Base-by-base conservation (phyloP, 2,888 invertebrate species). In the Trissolcus japonicus region DNA sequence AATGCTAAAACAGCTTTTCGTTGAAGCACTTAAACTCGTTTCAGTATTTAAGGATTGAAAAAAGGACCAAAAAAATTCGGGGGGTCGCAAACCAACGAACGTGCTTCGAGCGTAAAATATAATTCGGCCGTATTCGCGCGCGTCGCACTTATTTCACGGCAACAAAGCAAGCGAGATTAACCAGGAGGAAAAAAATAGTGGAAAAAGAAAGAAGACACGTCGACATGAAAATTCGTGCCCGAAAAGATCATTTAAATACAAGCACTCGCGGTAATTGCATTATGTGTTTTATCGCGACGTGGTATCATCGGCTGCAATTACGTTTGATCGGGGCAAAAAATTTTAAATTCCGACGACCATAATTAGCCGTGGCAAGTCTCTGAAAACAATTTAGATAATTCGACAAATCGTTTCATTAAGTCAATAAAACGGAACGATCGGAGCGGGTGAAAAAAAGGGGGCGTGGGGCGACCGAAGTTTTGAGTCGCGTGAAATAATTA, bases 321-420 rank as follows among this genome's bases (percentile, higher is more conserved):
- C 71, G 71, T 76, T 76, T 71, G 76, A 76, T 76, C 76, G 71
- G 62, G 55, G 71, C 71, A 76, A 71, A 76, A 76, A 76, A 76
- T 71, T 57, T 53, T 25, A 71, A 76, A 76, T 66, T 71, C 71
- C 76, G 41, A 43, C 61, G n/a, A 40, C 46, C 71, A 71, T 76
- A 76, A 76, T 76, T 76, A 71, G 41, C 61, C 40, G 76, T 13
- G 71, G 65, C 66, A 71, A 66, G 61, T 76, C 71, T 71, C 51
- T 69, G 76, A 71, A 76, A 76, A 76, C 76, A 76, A 71, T 76
- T 76, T 76, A 54, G 71, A 71, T 76, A 76, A 76, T 76, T 76
- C 71, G 76, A 71, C 76, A 76, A 76, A 76, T 76, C 66, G 62
- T 76, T 76, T 76, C 65, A 76, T 71, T 71, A 66, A 66, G 71